Base-by-base conservation (phyloP, 2,113 vertebrate species). In the Phrynosoma blainvillii region DNA sequence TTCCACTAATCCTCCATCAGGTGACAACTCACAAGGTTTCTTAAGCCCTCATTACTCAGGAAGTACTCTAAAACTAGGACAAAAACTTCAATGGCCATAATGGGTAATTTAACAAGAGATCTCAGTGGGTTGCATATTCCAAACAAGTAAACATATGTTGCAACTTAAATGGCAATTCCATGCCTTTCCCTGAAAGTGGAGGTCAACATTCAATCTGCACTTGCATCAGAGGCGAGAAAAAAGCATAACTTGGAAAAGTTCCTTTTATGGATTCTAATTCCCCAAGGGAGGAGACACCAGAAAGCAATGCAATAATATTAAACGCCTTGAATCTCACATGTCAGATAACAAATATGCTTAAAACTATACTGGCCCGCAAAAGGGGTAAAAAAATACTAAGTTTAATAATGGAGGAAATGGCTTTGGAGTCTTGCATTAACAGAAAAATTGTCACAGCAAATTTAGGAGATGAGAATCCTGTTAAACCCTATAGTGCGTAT, bases 21-120 rank as follows among this genome's bases (percentile, higher is more conserved):
- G 96, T 97, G 98, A 97, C 94, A 95, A 89, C 96, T 98, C 96
- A 97, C 96, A 97, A 97, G 97, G 94, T 95, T 91, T 90, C 89
- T 82, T 93, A 93, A 95, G 91, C 89, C 71, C 93, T 92, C 86
- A 84, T 89, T 82, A 94, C 88, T 30, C 89, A 95, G 92, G 93
- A 82, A 87, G 76, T 84, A 89, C 84, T 23, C 74, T 85, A 75
- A 62, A 92, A 94, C 89, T 27, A 91, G 94, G 92, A 90, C 81
- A 85, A 30, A 89, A 73, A 71, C 88, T 93, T n/a, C 56, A 82
- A 84, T 94, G 95, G 96, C 95, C 85, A 92, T 90, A 92, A 23
- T 0, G 47, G 87, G 47, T 92, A 84, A 85, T 89, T 85, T 88
- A 47, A 82, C 4, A 14, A 21, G 75, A 85, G 85, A 84, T 71